A percentile compares a stretch with the other conserved stretches of the same genome.
Conservation (phyloP, 2,113 vertebrate species). For the Melanerpes aurifrons region DNA sequence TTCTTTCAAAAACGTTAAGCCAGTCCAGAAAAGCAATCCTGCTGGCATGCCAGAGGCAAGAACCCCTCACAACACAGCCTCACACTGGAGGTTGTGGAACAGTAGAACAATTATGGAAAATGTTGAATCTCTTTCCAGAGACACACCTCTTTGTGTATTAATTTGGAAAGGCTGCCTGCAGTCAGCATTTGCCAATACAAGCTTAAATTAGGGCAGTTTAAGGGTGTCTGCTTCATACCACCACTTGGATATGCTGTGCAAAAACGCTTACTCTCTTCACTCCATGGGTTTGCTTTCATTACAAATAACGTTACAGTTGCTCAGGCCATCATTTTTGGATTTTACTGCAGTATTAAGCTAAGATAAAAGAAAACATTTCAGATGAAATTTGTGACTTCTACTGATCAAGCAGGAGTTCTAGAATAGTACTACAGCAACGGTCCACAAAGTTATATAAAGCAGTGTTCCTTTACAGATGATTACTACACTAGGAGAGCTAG, state of each 20-base stretch:
- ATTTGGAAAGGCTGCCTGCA: neutral
- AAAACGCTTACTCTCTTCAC: neutral
- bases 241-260: neutral
- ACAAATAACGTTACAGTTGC: neutral
- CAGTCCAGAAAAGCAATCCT: neutral
- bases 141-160: neutral
- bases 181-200: neutral
- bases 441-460: neutral
- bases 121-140: fast-evolving
- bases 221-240: neutral
- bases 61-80: neutral
- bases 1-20: neutral
- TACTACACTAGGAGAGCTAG: neutral
- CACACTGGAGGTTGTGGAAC: neutral
- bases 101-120: neutral
- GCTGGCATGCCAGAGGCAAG: neutral
- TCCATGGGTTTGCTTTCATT: neutral
- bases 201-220: neutral
- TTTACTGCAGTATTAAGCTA: neutral
- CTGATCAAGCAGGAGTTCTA: neutral
- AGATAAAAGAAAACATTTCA: neutral
- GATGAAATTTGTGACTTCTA: neutral
- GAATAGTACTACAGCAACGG: neutral
- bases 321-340: neutral
- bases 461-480: neutral